Evolutionary conservation across 2,888 invertebrate species (phyloP).

Genomic region (Pantelozetes paolii): DNA sequence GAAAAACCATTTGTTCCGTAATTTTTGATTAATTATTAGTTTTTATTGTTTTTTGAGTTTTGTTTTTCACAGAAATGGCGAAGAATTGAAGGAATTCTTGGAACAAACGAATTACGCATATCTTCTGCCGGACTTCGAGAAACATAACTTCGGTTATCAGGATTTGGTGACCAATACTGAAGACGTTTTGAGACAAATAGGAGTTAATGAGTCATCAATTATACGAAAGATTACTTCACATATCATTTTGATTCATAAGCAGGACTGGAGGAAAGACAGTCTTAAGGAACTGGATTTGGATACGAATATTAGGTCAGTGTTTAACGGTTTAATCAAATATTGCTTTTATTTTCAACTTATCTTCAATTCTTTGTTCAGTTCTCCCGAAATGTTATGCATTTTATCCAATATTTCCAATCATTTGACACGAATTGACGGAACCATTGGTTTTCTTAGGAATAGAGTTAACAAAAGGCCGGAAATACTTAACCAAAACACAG

Average conservation of each 20-base stretch:
- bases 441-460: slow-evolving; percentile 52
- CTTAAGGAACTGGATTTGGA: slow-evolving; percentile 49
- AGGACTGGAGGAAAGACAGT: slow-evolving; percentile 54
- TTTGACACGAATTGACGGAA: slow-evolving; percentile 52
- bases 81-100: slow-evolving; percentile 35
- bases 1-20: background rate
- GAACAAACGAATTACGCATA: background rate
- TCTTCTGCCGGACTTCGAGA: slow-evolving; percentile 27
- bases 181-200: slow-evolving; percentile 48
- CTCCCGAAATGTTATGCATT: slow-evolving; percentile 54
- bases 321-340: background rate
- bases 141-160: slow-evolving; percentile 10
- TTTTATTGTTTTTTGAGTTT: slow-evolving; percentile 4
- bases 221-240: slow-evolving; percentile 54
- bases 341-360: background rate
- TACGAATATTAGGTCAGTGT: slow-evolving; percentile 42
- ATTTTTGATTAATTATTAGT: background rate
- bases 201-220: slow-evolving; percentile 52
- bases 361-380: slow-evolving; percentile 49
- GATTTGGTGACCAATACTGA: slow-evolving; percentile 35
- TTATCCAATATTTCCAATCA: slow-evolving; percentile 54
- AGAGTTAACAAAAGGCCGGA: slow-evolving; percentile 51
- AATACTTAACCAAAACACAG: slow-evolving; percentile 48
- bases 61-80: background rate
- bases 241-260: slow-evolving; percentile 53